Evolutionary conservation across 2,888 invertebrate genomes (phyloP).

Genomic region (Clivina fossor): DNA sequence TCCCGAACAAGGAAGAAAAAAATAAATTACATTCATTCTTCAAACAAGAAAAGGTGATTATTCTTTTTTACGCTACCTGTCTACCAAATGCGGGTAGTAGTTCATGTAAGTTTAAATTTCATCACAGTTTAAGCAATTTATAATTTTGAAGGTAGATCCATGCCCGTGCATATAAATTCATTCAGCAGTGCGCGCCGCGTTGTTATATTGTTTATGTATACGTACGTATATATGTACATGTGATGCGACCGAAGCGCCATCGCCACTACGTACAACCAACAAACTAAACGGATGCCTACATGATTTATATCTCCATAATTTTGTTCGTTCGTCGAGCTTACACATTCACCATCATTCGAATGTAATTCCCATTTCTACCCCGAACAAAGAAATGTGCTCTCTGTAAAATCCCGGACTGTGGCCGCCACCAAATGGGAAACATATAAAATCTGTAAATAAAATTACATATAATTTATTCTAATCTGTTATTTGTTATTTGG

Average conservation of each 20-base stretch:
- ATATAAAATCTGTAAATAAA: too few relatives aligned
- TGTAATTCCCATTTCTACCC: conserved; percentile 16
- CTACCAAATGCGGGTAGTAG: conserved; percentile 2
- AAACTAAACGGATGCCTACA: conserved; percentile 16
- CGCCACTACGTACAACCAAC: background rate
- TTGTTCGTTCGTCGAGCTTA: conserved; percentile 14
- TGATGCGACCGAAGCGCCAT: too few relatives aligned
- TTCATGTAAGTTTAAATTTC: conserved; percentile 24
- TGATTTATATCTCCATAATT: conserved; percentile 27
- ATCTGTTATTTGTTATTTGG: too few relatives aligned
- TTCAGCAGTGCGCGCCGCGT: conserved; percentile 3
- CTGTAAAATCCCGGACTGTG: too few relatives aligned
- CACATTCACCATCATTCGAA: conserved; percentile 17
- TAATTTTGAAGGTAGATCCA: conserved; percentile 25
- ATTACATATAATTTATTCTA: too few relatives aligned
- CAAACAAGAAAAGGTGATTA: conserved; percentile 13
- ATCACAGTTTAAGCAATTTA: conserved; percentile 28
- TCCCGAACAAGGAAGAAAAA: too few relatives aligned
- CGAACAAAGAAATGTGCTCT: too few relatives aligned
- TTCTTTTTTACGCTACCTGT: conserved; percentile 8
- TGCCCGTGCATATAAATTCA: conserved; percentile 16
- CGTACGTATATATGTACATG: too few relatives aligned
- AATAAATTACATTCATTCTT: conserved; percentile 17
- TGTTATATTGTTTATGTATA: too few relatives aligned
- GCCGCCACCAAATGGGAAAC: too few relatives aligned